Base-by-base conservation (phyloP, 1,140 invertebrate species). In the Drosophila biarmipes region DNA sequence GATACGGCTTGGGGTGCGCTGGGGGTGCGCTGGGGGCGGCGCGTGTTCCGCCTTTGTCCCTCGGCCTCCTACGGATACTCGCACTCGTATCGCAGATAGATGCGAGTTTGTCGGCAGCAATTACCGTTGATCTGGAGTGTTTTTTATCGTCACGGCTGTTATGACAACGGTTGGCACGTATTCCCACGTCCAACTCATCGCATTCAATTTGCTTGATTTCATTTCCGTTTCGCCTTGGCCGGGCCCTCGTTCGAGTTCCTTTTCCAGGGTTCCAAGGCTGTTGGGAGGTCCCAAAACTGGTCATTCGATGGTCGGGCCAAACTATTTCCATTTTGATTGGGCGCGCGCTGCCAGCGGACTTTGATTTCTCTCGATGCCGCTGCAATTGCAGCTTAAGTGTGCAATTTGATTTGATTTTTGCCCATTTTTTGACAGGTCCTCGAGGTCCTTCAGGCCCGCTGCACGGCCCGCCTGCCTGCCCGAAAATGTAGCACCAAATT, bases 191-290 rank as follows among this genome's bases (percentile, higher is more conserved):
- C 82, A 82, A 72, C 74, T 82, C 84, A 87, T 86, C 78, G 82
- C 78, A 86, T 86, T 86, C 82, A 86, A 86, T 86, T 86, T 86
- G 71, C 82, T 86, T 87, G 82, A 86, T 86, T 86, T 82, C 80
- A 87, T 86, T 87, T 87, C 71, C 73, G 55, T 69, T 77, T 54
- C 49, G 62, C 53, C 71, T 62, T 55, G 40, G 15, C 67, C 21
- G 45, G 68, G 24, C 35, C 54, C 43, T 57, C 38, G 34, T 14
- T 15, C 14, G 19, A 61, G 38, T 27, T 43, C 24, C 37, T 27
- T 24, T 34, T 40, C 14, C 19, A 2, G n/a, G 29, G n/a, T 8
- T 8, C 19, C n/a, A 15, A 49, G 17, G 14, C 6, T 21, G 34
- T 46, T 19, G 27, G 46, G 17, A 38, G 27, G 42, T 34, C 49